Conservation (phyloP, 2,797 vertebrate species). For the Momotus momota region DNA sequence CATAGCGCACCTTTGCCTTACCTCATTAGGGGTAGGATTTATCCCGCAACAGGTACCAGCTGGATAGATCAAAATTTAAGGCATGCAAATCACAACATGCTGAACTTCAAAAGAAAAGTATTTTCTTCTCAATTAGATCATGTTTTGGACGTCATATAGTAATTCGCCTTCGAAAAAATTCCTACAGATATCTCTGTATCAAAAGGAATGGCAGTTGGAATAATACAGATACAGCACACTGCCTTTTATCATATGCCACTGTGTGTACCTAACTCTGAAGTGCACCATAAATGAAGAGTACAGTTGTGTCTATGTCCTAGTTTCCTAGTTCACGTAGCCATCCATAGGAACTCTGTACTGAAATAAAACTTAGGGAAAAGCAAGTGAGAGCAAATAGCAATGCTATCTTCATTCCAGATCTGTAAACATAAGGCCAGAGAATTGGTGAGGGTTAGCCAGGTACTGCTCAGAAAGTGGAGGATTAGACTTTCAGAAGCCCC, state of each 20-base stretch:
- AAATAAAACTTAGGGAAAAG: background rate
- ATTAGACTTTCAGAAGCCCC: background rate
- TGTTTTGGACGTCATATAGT: background rate
- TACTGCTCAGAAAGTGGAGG: background rate
- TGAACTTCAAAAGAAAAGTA: background rate
- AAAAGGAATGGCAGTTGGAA: background rate
- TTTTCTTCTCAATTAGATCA: background rate
- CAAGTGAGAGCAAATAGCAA: background rate
- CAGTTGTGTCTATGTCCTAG: background rate
- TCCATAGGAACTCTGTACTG: background rate
- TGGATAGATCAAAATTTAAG: background rate
- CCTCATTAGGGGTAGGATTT: accelerated
- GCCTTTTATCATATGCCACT: background rate
- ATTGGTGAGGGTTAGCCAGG: background rate
- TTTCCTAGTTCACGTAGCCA: background rate
- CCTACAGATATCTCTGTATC: background rate
- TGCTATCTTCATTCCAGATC: background rate
- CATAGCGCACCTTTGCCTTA: background rate
- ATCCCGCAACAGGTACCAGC: background rate
- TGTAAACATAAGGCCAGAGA: background rate
- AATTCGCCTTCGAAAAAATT: background rate
- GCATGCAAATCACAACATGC: background rate
- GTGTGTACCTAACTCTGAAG: background rate
- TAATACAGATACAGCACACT: background rate
- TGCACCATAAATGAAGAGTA: background rate